Percentiles rank a stretch among this genome's conserved stretches.
Conservation (phyloP, 2,113 vertebrate species). For the Acinonyx jubatus region DNA sequence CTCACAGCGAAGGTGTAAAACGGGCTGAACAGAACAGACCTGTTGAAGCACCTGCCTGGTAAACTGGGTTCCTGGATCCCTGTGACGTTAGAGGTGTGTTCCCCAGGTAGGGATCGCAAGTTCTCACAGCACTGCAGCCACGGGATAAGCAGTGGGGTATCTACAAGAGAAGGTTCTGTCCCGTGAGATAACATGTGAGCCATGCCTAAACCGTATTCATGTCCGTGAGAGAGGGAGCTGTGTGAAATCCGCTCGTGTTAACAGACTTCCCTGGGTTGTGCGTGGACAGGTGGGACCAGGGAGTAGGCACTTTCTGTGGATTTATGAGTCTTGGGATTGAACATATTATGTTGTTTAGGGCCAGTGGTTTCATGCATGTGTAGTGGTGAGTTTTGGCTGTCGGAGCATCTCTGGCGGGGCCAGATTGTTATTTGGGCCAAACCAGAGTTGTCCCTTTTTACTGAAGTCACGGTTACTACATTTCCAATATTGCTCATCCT, state of each 20-base stretch:
- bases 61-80: accelerated
- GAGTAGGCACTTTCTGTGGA: not conserved
- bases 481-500: not conserved
- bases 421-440: not conserved
- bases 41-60: not conserved
- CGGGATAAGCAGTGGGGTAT: not conserved
- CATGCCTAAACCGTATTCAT: too few species aligned
- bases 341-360: not conserved
- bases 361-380: not conserved
- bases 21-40: not conserved
- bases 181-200: too few species aligned
- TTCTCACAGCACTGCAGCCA: not conserved
- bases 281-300: too few species aligned
- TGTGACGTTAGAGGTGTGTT: not conserved
- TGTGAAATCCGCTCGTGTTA: too few species aligned
- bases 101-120: accelerated
- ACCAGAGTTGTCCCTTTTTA: too few species aligned
- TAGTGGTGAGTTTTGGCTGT: accelerated
- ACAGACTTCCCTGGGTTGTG: too few species aligned
- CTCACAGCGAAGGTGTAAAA: not conserved
- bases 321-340: not conserved
- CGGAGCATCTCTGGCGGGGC: not conserved
- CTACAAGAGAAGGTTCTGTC: not conserved
- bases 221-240: too few species aligned
- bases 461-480: not conserved